Evolutionary conservation across 2,113 vertebrate genomes (phyloP).

Genomic region (Misgurnus mizolepis): DNA sequence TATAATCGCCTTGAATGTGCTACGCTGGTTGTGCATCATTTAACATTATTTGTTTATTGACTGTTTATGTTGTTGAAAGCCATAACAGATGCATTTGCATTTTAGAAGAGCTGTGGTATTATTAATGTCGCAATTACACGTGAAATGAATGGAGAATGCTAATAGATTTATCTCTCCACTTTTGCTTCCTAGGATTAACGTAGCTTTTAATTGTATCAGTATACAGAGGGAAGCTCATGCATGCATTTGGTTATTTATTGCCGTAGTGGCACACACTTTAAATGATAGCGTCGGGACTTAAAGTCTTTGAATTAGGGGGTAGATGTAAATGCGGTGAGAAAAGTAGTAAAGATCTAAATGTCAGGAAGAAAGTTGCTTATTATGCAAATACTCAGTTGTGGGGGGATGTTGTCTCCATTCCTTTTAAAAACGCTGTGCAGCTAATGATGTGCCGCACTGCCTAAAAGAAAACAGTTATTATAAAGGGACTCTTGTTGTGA

Average conservation of each 20-base stretch:
- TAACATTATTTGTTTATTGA: conserved; percentile 57
- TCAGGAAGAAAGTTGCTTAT: conserved; percentile 51
- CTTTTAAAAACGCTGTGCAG: conserved; percentile 40
- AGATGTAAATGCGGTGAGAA: conserved; percentile 27
- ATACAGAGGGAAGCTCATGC: conserved; percentile 24
- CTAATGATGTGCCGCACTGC: conserved; percentile 49
- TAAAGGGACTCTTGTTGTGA: conserved; percentile 45
- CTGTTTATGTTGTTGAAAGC: conserved; percentile 47
- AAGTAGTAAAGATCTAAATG: conserved; percentile 34
- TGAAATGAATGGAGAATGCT: conserved; percentile 47
- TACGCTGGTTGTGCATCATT: conserved; percentile 47
- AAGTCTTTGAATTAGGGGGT: conserved; percentile 17
- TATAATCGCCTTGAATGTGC: conserved; percentile 29
- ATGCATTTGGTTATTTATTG: conserved; percentile 33
- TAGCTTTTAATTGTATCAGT: conserved; percentile 47
- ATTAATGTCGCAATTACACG: conserved; percentile 56
- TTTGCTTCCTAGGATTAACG: conserved; percentile 44
- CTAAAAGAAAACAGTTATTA: conserved; percentile 54
- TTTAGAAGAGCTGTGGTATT: conserved; percentile 26
- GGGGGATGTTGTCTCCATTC: conserved; percentile 42
- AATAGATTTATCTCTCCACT: conserved; percentile 50
- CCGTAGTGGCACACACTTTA: conserved; percentile 25
- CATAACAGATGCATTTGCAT: conserved; percentile 46
- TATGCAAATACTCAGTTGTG: conserved; percentile 49
- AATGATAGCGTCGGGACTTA: conserved; percentile 21